phyloP scores from a whole-genome alignment of 2,888 invertebrate genomes.

The Tribolium freemani region DNA sequence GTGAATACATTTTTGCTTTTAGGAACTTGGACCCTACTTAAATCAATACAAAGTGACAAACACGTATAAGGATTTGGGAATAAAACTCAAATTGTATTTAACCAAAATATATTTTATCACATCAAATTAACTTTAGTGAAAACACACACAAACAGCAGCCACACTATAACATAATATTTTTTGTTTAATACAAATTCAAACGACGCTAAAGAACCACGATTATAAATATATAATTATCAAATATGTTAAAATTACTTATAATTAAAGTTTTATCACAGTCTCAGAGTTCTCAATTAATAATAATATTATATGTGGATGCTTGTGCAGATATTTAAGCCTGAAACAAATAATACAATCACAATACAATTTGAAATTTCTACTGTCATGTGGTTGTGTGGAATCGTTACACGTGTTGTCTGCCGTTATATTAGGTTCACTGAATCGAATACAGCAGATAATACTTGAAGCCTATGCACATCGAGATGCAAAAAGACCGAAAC shows the following conservation, averaged over 20 bases:
- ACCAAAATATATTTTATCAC: slow-evolving; percentile 64
- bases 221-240: slow-evolving; percentile 58
- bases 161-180: slow-evolving; percentile 60
- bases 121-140: slow-evolving; percentile 51
- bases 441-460: slow-evolving; percentile 66
- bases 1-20: slow-evolving; percentile 49
- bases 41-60: slow-evolving; percentile 51
- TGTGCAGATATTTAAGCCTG: slow-evolving; percentile 45
- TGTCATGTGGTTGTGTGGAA: slow-evolving; percentile 35
- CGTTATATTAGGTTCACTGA: slow-evolving; percentile 64
- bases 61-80: slow-evolving; percentile 59
- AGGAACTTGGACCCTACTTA: slow-evolving; percentile 66
- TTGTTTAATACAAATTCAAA: slow-evolving; percentile 44
- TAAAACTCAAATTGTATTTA: slow-evolving; percentile 62
- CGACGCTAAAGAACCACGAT: slow-evolving; percentile 48
- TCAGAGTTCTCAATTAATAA: slow-evolving; percentile 64
- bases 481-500: slow-evolving; percentile 64
- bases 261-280: slow-evolving; percentile 66
- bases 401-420: slow-evolving; percentile 56
- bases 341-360: slow-evolving; percentile 28
- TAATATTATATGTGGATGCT: slow-evolving; percentile 58
- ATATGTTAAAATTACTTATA: slow-evolving; percentile 61
- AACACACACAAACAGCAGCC: slow-evolving; percentile 59
- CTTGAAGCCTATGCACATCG: slow-evolving; percentile 68
- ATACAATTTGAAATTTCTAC: slow-evolving; percentile 27